These are phyloP conservation scores for Theretra japonica DNA, from an alignment of 2,888 invertebrate genomes.

Conservation along the genomic window DNA sequence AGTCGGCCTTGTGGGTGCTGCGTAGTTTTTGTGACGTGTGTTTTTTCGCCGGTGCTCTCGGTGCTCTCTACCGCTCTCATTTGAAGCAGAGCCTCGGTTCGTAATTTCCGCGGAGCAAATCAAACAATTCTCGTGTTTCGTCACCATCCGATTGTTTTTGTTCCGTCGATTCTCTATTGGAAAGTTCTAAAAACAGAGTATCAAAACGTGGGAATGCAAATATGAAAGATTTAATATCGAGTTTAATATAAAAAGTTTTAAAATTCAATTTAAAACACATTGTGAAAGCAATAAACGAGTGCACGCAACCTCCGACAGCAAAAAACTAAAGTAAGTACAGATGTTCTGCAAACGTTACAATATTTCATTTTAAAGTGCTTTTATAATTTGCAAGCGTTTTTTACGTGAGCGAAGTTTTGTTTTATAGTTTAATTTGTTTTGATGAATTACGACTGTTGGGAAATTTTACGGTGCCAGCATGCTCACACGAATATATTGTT, in stretches of 20 bases:
- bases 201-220: neutral
- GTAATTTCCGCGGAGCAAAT: slow-evolving; percentile 17
- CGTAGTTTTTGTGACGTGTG: neutral
- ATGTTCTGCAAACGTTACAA: slow-evolving; percentile 13
- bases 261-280: neutral
- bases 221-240: neutral
- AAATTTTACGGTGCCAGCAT: neutral
- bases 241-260: neutral
- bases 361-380: slow-evolving; percentile 20
- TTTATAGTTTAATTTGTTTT: slow-evolving; percentile 15
- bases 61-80: neutral
- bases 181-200: neutral
- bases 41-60: neutral
- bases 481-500: neutral
- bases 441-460: neutral
- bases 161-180: slow-evolving; percentile 5
- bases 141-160: slow-evolving; percentile 1
- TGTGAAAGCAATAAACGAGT: neutral
- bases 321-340: slow-evolving; percentile 3
- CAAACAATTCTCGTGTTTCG: slow-evolving; percentile 19
- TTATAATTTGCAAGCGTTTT: neutral
- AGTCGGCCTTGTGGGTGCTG: no score
- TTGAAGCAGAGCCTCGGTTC: slow-evolving; percentile 9
- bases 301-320: neutral
- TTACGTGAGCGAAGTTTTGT: slow-evolving; percentile 6